Evolutionary conservation across 2,888 invertebrate species (phyloP).

Genomic region (Argynnis bischoffii): DNA sequence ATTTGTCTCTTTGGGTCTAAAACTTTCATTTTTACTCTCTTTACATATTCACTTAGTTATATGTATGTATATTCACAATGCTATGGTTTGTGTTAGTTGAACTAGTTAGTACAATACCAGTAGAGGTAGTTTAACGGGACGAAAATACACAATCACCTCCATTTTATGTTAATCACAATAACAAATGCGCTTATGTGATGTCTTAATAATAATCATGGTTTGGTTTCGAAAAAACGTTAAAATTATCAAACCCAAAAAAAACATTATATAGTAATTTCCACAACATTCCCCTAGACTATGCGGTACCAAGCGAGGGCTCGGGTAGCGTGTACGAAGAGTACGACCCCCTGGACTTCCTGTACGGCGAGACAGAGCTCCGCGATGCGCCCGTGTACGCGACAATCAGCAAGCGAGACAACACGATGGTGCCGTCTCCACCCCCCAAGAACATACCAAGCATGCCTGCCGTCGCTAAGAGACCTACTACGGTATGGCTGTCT

Average conservation of each 20-base stretch:
- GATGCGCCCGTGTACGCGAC: constrained; percentile 73
- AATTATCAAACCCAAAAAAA: neutral
- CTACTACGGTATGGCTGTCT: constrained; percentile 66
- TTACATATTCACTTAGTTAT: neutral
- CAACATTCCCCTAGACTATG: constrained; percentile 57
- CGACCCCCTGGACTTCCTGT: constrained; percentile 76
- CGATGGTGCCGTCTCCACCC: constrained; percentile 70
- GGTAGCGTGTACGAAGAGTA: constrained; percentile 78
- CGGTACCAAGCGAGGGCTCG: constrained; percentile 67
- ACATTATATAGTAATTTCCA: neutral
- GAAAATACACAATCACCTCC: constrained; percentile 5
- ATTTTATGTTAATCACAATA: constrained; percentile 15
- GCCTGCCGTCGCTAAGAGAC: constrained; percentile 63
- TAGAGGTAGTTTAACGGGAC: neutral
- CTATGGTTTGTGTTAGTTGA: neutral
- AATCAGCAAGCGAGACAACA: constrained; percentile 63
- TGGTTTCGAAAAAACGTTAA: neutral
- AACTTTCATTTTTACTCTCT: neutral
- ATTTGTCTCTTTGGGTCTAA: constrained; percentile 14
- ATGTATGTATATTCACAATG: neutral
- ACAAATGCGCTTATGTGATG: constrained; percentile 13
- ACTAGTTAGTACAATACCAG: neutral
- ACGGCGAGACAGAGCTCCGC: constrained; percentile 76
- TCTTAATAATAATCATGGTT: constrained; percentile 1
- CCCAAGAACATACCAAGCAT: constrained; percentile 70